Evolutionary conservation across 2,888 invertebrate species (phyloP), one percentile per base, ranked within the genome.

Genomic region (Euspilapteryx auroguttella): DNA sequence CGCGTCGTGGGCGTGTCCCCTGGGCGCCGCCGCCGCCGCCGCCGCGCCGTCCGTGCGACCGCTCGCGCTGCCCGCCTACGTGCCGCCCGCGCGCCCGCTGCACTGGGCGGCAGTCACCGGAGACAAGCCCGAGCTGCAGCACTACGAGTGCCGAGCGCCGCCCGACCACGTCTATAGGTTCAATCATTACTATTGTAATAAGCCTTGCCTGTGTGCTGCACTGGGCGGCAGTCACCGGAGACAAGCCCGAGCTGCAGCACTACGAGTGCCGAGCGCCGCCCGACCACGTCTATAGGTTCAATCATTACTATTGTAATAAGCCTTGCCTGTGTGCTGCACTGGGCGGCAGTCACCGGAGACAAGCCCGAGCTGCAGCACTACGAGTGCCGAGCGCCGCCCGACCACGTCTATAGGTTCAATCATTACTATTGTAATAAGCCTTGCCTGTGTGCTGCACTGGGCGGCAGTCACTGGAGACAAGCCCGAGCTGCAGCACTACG

Each of bases 41-140:
- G 3, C 82, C 83, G 37, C 80, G n/a, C n/a, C 95, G 52, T 86
- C 82, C 66, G 76, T 87, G 28, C 83, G 87, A 25, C 94, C 94
- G 3, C 50, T 82, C 40, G 42, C 54, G 55, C 20, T 79, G 31
- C 48, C 32, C 44, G 37, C 45, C 37, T 21, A 21, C 21, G 29
- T 43, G 38, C 37, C 41, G 35, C 50, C 63, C 14, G 57, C 65
- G 39, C 52, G 64, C 15, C 42, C 34, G 36, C 50, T 55, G 25
- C 77, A 78, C 30, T 49, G 56, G 71, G 30, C 54, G 31, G 52
- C 29, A 31, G 41, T 48, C 29, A 29, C 61, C 57, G 14, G 61
- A 61, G 22, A 37, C 21, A 8, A 35, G 37, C 9, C 36, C 35
- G 12, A 13, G 14, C 21, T 10, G 8, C 11, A 34, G 26, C 36